Conservation (phyloP, 2,113 vertebrate species). For the Bos taurus region DNA sequence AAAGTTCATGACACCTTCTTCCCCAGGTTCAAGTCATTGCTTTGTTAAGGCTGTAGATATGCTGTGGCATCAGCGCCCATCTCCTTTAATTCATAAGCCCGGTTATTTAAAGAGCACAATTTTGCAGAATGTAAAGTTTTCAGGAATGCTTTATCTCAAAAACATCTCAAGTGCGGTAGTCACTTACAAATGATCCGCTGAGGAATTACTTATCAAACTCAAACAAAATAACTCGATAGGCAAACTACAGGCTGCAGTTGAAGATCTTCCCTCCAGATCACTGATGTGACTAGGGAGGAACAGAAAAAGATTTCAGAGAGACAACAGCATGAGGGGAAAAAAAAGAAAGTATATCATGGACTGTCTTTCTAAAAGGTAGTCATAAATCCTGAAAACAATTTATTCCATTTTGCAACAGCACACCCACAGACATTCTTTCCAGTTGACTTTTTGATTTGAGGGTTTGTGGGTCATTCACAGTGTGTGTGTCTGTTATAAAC, state of each 20-base stretch:
- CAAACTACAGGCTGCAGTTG: not conserved
- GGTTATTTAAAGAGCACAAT: not conserved
- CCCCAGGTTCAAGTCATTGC: not conserved
- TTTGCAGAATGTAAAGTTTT: not conserved
- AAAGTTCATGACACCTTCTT: not conserved
- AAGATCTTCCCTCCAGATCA: not conserved
- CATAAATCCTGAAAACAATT: not conserved
- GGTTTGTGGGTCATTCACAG: not conserved
- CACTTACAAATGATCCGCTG: not conserved
- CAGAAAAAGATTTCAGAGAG: not conserved
- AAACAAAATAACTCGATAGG: not conserved
- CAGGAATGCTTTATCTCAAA: not conserved
- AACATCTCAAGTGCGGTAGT: not conserved
- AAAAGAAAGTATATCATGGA: not conserved
- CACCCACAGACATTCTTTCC: not conserved
- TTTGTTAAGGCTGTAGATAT: not conserved
- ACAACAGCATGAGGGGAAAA: not conserved
- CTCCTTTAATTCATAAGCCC: not conserved
- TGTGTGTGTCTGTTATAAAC: not conserved
- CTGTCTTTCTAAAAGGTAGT: not conserved
- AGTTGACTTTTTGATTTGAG: not conserved
- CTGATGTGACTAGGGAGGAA: accelerated
- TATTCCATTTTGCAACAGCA: not conserved
- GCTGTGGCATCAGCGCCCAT: not conserved
- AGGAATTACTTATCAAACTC: not conserved